A percentile compares a stretch with the other conserved stretches of the same genome.
Evolutionary conservation across 2,113 vertebrate species (phyloP).

Genomic region (Amia ocellicauda): DNA sequence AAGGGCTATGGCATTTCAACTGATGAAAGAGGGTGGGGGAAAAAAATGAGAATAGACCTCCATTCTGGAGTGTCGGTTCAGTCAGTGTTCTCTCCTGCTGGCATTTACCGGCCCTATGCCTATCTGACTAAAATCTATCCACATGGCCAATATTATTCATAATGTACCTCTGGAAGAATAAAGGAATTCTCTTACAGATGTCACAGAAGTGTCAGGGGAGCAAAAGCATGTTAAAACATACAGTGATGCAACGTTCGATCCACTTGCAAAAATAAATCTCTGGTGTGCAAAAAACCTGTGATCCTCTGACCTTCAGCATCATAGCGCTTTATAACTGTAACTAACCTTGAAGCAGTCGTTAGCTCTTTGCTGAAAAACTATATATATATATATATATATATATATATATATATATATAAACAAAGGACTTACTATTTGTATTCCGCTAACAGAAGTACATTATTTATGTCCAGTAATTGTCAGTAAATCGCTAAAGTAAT

Average conservation of each 20-base stretch:
- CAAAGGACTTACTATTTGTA: no score
- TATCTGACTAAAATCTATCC: background rate
- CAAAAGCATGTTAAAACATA: constrained; percentile 11
- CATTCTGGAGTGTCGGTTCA: background rate
- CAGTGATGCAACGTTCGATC: constrained; percentile 11
- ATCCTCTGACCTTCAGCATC: constrained; percentile 23
- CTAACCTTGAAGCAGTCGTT: background rate
- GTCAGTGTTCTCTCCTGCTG: background rate
- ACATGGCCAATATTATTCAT: constrained; percentile 10
- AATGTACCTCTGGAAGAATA: constrained; percentile 14
- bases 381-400: no score
- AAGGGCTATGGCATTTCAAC: constrained; percentile 19
- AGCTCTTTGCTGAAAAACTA: constrained; percentile 2
- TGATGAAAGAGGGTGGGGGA: constrained; percentile 5
- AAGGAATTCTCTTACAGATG: constrained; percentile 16
- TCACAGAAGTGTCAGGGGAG: constrained; percentile 19
- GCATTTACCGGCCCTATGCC: constrained; percentile 6
- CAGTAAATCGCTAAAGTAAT: no score
- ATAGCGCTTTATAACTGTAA: background rate
- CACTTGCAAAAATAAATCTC: constrained; percentile 14
- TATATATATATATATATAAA: no score
- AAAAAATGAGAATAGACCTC: background rate
- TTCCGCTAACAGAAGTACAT: no score
- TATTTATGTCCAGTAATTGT: no score
- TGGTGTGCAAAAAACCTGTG: background rate